Base-by-base conservation (phyloP, 30 jellyfish, hydroid and myxozoan species). In the Cassiopea xamachana region DNA sequence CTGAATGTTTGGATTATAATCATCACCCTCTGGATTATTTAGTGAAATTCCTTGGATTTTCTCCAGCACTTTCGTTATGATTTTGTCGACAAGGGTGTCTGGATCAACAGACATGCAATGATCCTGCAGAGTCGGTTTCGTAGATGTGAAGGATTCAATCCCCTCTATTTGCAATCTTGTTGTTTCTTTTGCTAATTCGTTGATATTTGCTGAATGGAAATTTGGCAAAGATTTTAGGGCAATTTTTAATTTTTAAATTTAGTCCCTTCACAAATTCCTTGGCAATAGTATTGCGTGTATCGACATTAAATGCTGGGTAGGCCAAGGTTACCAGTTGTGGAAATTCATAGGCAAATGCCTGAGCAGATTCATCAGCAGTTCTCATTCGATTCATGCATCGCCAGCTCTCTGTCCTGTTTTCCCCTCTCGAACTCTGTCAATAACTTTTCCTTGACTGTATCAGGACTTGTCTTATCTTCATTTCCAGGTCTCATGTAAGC, bases 101-200 rank as follows among this genome's bases (percentile, higher is more conserved):
- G 39, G 39, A 44, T 68, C 27, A 16, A 44, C 77, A 68, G 77
- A 10, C 27, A 68, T 6, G 77, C 77, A 68, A 7, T 68, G 27
- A 68, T 18, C 77, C 77, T 18, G 39, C 39, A 0, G 39, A 27
- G 39, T 27, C 39, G 39, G 7, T 68, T 68, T 14, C 8, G 16
- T 10, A 6, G 1, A 16, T 7, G 4, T 51, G 73, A 58, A 88
- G 14, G 96, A 88, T 46, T 88, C 87, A 47, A 77, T 77, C 47
- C 84, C 94, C 15, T 89, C 84, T 39, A 80, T 87, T 60, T 87
- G 90, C 67, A 68, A 75, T 61, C 89, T 17, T 14, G 80, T 15
- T 76, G 14, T n/a, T 71, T 46, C 49, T 75, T 27, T 27, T 27
- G 39, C 39, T 27, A 27, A 27, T 27, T 27, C 39, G 39, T 27